Evolutionary conservation across 2,113 vertebrate species (phyloP), one percentile per base, ranked within the genome.

Genomic region (Electrona antarctica): DNA sequence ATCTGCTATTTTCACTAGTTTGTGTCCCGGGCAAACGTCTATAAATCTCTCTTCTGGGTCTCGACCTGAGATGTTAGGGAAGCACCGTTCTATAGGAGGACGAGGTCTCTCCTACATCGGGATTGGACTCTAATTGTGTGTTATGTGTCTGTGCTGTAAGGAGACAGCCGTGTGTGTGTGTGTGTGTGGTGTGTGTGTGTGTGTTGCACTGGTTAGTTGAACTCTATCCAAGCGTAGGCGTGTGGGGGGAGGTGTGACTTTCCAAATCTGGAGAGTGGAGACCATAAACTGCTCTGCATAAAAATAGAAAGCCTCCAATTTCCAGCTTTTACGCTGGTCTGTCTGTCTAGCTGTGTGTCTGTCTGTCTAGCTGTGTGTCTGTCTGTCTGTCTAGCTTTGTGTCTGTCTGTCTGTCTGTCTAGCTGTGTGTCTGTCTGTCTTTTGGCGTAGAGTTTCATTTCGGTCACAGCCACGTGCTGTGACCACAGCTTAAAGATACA

Each of bases 251-350:
- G 83, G 83, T 82, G 85, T 87, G 87, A 64, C 80, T 85, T 88
- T 92, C 86, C 86, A 89, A 87, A 88, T 92, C 87, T 91, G 89
- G 81, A 89, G 80, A 84, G 86, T 91, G 89, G 81, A 89, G 80
- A 84, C 89, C 84, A 83, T 88, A 86, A 89, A 91, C 79, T 79
- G 55, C 71, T 73, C 70, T 60, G 58, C 69, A 45, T 77, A 87
- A 86, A 91, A 90, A 87, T 88, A 90, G 84, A 88, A 85, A 81
- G 48, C 78, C 64, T 85, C 66, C 69, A 73, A 69, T 85, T 86
- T 81, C 67, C 69, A 67, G 71, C 77, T 83, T 77, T 74, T 64
- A 60, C 28, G 52, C 56, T 33, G 12, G 60, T 69, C 49, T 41
- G 5, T 41, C 33, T 21, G 21, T 6, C 33, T 28, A 9, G 12